Evolutionary conservation across 2,888 invertebrate genomes (phyloP), one percentile per base, ranked within the genome.

Genomic region (Caenorhabditis sulstoni): DNA sequence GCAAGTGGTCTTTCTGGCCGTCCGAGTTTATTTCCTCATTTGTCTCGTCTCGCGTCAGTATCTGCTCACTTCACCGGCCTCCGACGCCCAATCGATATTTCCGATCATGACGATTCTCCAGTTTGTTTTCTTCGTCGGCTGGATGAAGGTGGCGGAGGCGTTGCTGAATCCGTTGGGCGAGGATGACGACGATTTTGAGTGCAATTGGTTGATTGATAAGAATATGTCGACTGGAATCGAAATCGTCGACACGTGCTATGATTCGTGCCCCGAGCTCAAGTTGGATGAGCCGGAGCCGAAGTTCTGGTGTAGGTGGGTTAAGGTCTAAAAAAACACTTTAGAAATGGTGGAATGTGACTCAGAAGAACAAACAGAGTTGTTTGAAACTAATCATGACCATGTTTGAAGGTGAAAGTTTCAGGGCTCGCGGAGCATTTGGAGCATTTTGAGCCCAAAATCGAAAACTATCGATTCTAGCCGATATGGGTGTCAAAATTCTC

Each of bases 141-240:
- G 82, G 82, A 82, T 78, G 82, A 77, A 77, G 65, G 82, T 87
- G 12, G 87, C 87, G 9, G 87, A 87, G 49, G 85, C 86, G 7
- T 67, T 87, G 35, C 81, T 87, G 14, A 87, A 87, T 47, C 87
- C 87, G 1, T 59, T 87, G 16, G 87, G 87, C 20, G 86, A 86
- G 53, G 87, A 68, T 11, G 67, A 68, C 50, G 67, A 66, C 35
- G 66, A 87, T 52, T 71, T 87, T 18, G 87, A 87, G 45, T 78
- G 74, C 41, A 79, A 81, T 41, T 67, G 64, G 55, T 57, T 81
- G 11, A 81, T 81, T 49, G 81, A 81, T 20, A 79, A 79, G 61
- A 81, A 81, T 45, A 81, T 81, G 58, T 65, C 81, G 3, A 78
- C 78, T 9, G 74, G 81, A 9, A 53, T 62, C 11, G 64, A 64